phyloP scores from a whole-genome alignment of 2,888 invertebrate genomes.

The Hyppa rectilinea region DNA sequence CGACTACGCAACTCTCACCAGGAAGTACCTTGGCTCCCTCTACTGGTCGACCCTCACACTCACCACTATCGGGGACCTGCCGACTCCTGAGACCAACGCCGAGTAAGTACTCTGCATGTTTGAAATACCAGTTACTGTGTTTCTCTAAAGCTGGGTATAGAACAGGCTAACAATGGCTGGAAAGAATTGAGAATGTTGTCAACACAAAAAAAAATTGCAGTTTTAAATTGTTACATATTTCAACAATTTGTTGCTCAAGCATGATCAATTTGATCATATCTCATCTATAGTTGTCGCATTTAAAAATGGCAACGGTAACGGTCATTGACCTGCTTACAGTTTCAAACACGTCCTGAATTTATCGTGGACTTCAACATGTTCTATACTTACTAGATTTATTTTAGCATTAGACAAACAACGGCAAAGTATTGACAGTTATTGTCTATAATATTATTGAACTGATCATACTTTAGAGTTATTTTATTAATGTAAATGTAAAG shows the following conservation, averaged over 20 bases:
- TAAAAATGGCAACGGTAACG: neutral
- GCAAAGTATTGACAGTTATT: too few relatives aligned
- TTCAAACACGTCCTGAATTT: neutral
- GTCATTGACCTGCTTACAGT: neutral
- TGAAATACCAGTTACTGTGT: neutral
- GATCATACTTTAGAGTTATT: too few relatives aligned
- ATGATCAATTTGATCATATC: neutral
- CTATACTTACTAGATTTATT: too few relatives aligned
- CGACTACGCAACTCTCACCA: slow-evolving; percentile 96
- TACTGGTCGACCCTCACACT: slow-evolving; percentile 99
- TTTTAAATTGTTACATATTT: neutral
- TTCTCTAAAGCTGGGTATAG: neutral
- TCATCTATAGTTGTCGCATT: neutral
- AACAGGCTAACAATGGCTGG: neutral
- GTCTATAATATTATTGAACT: too few relatives aligned
- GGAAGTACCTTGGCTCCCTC: slow-evolving; percentile 98
- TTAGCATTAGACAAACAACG: too few relatives aligned
- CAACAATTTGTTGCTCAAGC: neutral
- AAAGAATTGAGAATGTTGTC: neutral
- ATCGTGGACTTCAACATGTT: neutral
- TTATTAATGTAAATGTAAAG: too few relatives aligned
- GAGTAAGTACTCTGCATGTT: slow-evolving; percentile 94
- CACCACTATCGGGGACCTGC: slow-evolving; percentile 98
- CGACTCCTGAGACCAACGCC: slow-evolving; percentile 98
- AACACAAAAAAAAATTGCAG: neutral